Conservation (phyloP, 2,888 invertebrate genomes). For the Oligia strigilis region DNA sequence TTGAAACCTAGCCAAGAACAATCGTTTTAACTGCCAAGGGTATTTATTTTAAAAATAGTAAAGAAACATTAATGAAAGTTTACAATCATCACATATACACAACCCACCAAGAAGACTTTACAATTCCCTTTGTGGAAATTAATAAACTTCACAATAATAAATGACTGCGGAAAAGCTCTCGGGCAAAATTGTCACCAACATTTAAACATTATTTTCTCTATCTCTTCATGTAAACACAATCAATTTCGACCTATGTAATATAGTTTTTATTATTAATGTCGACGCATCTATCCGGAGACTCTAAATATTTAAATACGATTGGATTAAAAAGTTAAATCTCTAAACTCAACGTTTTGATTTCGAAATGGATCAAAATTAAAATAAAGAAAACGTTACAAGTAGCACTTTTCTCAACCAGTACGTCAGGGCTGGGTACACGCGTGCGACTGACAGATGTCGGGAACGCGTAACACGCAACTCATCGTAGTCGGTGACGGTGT, state of each 20-base stretch:
- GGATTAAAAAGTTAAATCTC: constrained; percentile 2
- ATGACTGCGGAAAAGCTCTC: not conserved
- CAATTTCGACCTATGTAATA: not conserved
- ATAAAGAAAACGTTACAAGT: constrained; percentile 20
- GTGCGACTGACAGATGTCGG: constrained; percentile 73
- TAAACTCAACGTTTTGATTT: not conserved
- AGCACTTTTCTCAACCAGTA: constrained; percentile 61
- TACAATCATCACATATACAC: constrained; percentile 32
- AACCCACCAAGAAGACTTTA: not conserved
- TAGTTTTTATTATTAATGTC: constrained; percentile 13
- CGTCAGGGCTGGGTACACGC: constrained; percentile 71
- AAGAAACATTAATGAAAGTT: constrained; percentile 55
- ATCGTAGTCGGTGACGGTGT: constrained; percentile 77
- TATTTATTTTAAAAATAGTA: constrained; percentile 67
- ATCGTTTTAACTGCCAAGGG: constrained; percentile 76
- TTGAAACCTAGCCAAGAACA: constrained; percentile 81
- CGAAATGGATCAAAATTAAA: constrained; percentile 19
- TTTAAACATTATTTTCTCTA: constrained; percentile 1
- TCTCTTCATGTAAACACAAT: constrained; percentile 22
- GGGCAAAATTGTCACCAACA: constrained; percentile 12
- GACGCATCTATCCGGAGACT: constrained; percentile 4
- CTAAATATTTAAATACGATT: not conserved
- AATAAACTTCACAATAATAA: constrained; percentile 16
- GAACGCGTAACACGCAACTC: constrained; percentile 75
- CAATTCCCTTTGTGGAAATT: constrained; percentile 5